Base-by-base conservation (phyloP, 2,113 vertebrate species). In the Xiphias gladius region DNA sequence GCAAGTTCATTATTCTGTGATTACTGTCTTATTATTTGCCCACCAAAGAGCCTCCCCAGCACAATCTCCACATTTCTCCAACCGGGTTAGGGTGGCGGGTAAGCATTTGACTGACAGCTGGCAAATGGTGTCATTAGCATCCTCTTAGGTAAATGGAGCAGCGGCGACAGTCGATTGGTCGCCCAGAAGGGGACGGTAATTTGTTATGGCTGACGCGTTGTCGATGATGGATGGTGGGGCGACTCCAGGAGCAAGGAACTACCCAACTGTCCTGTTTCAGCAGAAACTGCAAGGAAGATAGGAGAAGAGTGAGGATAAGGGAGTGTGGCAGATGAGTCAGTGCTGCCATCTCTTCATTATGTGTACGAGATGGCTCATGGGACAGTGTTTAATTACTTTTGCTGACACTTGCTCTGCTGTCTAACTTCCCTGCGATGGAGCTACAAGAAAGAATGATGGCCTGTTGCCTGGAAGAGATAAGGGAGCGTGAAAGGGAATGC, bases 101-200 rank as follows among this genome's bases (percentile, higher is more conserved):
- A 67, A 73, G 72, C 64, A 2, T 73, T 71, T 92, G 91, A 93
- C 65, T 80, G 92, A 82, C 90, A 86, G 88, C 80, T 86, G 82
- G 68, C 91, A 88, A 89, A 92, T 81, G 50, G 93, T 93, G 84
- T 88, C 73, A 86, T 84, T 89, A 83, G 76, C 80, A 72, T 79
- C 46, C 70, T 86, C 77, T 81, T 86, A 80, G 86, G 82, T 73
- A 85, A 91, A 88, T 77, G 75, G 71, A 86, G 87, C 86, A 20
- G 79, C 10, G 6, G 39, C 64, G 26, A 76, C 73, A 81, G 77
- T 64, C 19, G 64, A 89, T 90, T 86, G 88, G 86, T 72, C 22
- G 16, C 32, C 20, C 2, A 80, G 35, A 54, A 50, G 64, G 74
- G 77, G 67, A 54, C n/a, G 28, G 69, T 69, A 50, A 89, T 92